Conservation (phyloP, 1,140 invertebrate species). For the Drosophila nikananu region DNA sequence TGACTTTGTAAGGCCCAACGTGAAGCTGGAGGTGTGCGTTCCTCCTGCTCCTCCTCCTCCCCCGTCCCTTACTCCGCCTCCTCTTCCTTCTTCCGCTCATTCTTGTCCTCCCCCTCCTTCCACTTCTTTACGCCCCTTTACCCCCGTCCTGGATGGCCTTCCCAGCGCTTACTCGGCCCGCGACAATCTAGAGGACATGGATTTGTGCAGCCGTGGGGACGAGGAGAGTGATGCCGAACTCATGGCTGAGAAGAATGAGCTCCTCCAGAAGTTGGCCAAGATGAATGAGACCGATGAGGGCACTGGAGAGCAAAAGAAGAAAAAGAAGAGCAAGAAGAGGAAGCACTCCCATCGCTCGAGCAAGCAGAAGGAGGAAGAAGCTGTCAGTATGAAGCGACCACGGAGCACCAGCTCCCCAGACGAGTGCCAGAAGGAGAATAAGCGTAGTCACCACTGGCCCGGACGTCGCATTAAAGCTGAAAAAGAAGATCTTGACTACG, state of each 20-base stretch:
- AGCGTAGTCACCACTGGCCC: neutral
- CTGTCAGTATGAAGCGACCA: slow-evolving; percentile 13
- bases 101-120: neutral
- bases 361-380: slow-evolving; percentile 43
- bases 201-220: slow-evolving; percentile 17
- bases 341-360: slow-evolving; percentile 18
- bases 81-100: neutral
- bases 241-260: neutral
- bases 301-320: neutral
- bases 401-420: slow-evolving; percentile 1
- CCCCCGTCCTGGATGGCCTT: neutral
- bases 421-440: slow-evolving; percentile 6
- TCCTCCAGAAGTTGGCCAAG: neutral
- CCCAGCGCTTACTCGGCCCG: slow-evolving; percentile 7
- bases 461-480: neutral
- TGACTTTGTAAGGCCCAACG: neutral
- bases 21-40: neutral
- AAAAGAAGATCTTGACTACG: neutral
- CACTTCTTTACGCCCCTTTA: neutral
- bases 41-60: neutral
- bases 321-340: slow-evolving; percentile 48
- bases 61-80: neutral
- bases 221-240: neutral
- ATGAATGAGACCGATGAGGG: neutral
- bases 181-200: slow-evolving; percentile 17